These are phyloP conservation scores for Cheilosia vulpina DNA, from an alignment of 2,888 invertebrate genomes.

Conservation along the genomic window DNA sequence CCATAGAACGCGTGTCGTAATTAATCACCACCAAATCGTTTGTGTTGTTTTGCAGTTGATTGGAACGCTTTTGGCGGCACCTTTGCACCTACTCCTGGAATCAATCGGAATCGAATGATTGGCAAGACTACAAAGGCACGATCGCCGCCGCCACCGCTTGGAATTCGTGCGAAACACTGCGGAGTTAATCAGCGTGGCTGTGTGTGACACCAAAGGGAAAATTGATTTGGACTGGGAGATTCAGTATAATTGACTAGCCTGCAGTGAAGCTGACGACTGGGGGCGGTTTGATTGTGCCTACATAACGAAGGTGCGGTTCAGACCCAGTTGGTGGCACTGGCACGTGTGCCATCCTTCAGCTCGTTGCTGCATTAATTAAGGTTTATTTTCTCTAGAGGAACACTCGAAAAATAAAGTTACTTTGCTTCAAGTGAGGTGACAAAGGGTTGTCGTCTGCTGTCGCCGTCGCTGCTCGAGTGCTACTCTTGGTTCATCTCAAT, in stretches of 20 bases:
- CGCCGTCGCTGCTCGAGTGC: constrained; percentile 57
- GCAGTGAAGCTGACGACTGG: not conserved
- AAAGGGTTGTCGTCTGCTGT: constrained; percentile 58
- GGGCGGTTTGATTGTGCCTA: constrained; percentile 39
- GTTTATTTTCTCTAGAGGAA: constrained; percentile 27
- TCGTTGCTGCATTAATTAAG: constrained; percentile 64
- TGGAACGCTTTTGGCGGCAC: constrained; percentile 43
- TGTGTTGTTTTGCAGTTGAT: constrained; percentile 22
- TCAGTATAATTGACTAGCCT: constrained; percentile 40
- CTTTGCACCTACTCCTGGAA: constrained; percentile 40
- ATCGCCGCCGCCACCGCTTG: constrained; percentile 9
- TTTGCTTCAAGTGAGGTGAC: constrained; percentile 49
- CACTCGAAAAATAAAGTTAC: constrained; percentile 64
- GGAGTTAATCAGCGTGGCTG: constrained; percentile 58
- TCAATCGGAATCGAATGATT: constrained; percentile 69
- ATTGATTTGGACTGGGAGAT: constrained; percentile 43
- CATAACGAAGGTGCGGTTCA: constrained; percentile 31
- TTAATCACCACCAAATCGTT: constrained; percentile 63
- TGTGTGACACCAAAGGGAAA: constrained; percentile 22
- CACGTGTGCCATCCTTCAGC: constrained; percentile 59
- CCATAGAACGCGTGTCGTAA: constrained; percentile 46
- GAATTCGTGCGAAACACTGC: constrained; percentile 30
- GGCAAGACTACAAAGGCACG: constrained; percentile 31
- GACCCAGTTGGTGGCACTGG: constrained; percentile 29
- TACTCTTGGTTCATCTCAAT: constrained; percentile 43